Conservation (phyloP, 2,113 vertebrate genomes). For the Ancistrus triradiatus region DNA sequence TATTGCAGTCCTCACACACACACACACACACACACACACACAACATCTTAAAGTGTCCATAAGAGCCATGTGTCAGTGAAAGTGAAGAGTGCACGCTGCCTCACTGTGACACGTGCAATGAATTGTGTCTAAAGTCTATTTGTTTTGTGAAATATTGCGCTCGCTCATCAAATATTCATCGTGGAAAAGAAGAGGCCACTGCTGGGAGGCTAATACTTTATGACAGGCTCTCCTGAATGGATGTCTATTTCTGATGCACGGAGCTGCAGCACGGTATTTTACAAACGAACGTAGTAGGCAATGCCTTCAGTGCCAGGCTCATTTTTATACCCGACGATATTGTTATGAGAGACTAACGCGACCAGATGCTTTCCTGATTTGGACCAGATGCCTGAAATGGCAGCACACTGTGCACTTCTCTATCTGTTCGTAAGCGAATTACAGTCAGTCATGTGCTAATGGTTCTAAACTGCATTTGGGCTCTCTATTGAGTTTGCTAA, state of each 20-base stretch:
- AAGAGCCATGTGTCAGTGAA: constrained; percentile 43
- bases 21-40: constrained; percentile 27
- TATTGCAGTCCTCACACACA: constrained; percentile 26
- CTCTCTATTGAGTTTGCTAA: constrained; percentile 68
- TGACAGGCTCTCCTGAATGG: constrained; percentile 63
- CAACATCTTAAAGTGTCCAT: constrained; percentile 48
- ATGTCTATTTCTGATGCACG: constrained; percentile 45
- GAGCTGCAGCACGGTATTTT: neutral
- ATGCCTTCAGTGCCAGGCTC: no score
- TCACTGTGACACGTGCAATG: constrained; percentile 49
- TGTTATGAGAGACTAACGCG: no score
- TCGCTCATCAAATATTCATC: constrained; percentile 66
- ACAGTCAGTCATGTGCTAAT: no score
- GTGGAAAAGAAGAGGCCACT: constrained; percentile 54
- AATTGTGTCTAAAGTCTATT: constrained; percentile 69
- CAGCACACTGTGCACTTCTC: no score
- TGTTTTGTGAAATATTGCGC: constrained; percentile 63
- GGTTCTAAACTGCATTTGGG: constrained; percentile 59
- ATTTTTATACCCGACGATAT: no score
- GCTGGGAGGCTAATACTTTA: constrained; percentile 58
- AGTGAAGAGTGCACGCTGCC: constrained; percentile 42
- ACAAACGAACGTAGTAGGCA: no score
- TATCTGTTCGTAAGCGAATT: no score
- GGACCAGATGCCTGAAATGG: no score
- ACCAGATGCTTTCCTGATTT: no score